These are phyloP conservation scores for Baryphthengus martii DNA, from an alignment of 2,113 vertebrate species.

Conservation along the genomic window DNA sequence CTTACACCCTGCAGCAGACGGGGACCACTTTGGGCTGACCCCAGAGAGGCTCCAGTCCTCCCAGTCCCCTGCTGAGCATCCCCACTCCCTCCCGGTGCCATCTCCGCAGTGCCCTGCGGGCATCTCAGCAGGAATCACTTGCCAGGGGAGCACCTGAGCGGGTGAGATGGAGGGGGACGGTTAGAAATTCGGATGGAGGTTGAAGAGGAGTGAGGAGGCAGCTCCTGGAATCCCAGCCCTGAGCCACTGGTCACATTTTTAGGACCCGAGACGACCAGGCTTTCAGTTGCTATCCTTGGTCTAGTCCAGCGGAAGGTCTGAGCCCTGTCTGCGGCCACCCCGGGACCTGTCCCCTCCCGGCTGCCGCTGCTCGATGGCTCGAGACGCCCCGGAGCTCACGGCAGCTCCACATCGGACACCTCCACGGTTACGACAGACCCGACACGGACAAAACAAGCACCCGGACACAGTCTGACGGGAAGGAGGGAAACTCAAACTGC, in stretches of 20 bases:
- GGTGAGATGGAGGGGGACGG: constrained; percentile 22
- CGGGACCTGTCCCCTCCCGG: background rate
- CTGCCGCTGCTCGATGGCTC: background rate
- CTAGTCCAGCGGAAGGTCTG: background rate
- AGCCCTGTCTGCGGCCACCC: background rate
- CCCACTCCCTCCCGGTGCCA: background rate
- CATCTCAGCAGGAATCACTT: background rate
- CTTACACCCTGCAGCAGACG: background rate
- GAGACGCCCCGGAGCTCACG: background rate
- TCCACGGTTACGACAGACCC: constrained; percentile 60
- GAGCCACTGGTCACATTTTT: background rate
- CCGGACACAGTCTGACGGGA: constrained; percentile 60
- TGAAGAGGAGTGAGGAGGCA: constrained; percentile 23
- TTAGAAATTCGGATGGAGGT: constrained; percentile 37
- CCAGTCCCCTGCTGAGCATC: background rate
- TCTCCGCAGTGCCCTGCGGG: background rate
- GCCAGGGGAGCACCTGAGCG: background rate
- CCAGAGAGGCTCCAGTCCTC: background rate
- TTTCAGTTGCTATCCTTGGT: background rate
- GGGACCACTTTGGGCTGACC: background rate
- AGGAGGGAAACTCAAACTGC: constrained; percentile 68
- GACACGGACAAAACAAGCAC: constrained; percentile 69
- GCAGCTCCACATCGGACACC: constrained; percentile 22
- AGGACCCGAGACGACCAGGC: background rate
- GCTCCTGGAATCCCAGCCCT: background rate